Conservation (phyloP, 1,140 invertebrate species). For the Heliconius melpomene region DNA sequence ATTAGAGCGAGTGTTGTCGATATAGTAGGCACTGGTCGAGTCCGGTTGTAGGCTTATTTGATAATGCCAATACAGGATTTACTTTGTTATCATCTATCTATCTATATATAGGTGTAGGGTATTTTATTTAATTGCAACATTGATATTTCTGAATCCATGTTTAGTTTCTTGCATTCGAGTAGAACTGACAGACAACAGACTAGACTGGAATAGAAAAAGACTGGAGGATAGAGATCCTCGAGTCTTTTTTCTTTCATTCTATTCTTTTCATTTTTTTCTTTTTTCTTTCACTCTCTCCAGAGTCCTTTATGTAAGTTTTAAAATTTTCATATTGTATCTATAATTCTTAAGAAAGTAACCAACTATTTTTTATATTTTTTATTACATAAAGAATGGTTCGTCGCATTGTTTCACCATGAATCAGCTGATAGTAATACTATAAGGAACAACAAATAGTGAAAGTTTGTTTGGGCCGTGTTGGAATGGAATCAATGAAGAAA, state of each 20-base stretch:
- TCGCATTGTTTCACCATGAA: conserved; percentile 12
- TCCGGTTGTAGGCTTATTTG: conserved; percentile 1
- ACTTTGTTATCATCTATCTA: neutral
- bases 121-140: neutral
- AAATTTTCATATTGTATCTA: no score
- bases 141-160: neutral
- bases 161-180: no score
- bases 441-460: conserved; percentile 42
- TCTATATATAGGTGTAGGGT: no score
- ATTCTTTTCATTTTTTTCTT: no score
- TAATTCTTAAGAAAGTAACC: neutral
- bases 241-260: no score
- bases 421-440: conserved; percentile 21
- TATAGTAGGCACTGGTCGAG: neutral
- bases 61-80: conserved; percentile 11
- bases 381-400: conserved; percentile 2
- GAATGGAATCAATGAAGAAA: conserved; percentile 35
- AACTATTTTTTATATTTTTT: neutral
- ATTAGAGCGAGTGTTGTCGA: neutral
- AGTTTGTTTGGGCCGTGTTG: conserved; percentile 32
- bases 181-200: no score
- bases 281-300: no score
- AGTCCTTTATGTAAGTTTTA: no score
- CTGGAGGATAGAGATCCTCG: no score
- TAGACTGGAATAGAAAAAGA: no score